Evolutionary conservation across 2,113 vertebrate species (phyloP).

Genomic region (Hyaena hyaena): DNA sequence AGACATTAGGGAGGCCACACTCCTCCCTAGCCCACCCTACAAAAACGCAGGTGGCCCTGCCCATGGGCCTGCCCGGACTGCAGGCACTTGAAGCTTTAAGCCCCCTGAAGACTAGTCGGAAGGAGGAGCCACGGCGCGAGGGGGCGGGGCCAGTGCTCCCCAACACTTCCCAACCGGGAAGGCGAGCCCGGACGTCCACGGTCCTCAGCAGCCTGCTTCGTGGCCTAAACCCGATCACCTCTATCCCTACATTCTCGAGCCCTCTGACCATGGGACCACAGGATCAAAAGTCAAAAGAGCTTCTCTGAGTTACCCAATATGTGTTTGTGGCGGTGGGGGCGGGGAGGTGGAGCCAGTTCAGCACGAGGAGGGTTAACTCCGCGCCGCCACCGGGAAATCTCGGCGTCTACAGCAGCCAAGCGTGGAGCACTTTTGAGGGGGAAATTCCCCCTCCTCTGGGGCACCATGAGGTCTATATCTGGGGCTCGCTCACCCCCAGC

Average conservation of each 20-base stretch:
- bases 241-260: not conserved
- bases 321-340: not conserved
- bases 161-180: not conserved
- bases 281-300: conserved; percentile 18
- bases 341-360: conserved; percentile 61
- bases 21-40: not conserved
- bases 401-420: conserved; percentile 48
- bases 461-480: conserved; percentile 78
- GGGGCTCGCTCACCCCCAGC: conserved; percentile 40
- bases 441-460: conserved; percentile 75
- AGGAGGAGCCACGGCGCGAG: not conserved
- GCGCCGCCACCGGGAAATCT: conserved; percentile 60
- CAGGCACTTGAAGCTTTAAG: not conserved
- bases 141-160: conserved; percentile 28
- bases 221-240: not conserved
- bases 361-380: conserved; percentile 70
- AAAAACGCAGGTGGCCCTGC: not conserved
- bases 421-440: conserved; percentile 65
- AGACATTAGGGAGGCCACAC: not conserved
- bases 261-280: not conserved
- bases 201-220: not conserved
- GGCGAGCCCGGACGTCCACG: not conserved
- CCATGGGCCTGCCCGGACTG: rapidly evolving
- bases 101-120: not conserved
- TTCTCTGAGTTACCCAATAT: not conserved